A percentile compares a stretch with the other conserved stretches of the same genome.
Evolutionary conservation across 2,888 invertebrate genomes (phyloP).

Genomic region (Imbricaverruca yamaguchii): DNA sequence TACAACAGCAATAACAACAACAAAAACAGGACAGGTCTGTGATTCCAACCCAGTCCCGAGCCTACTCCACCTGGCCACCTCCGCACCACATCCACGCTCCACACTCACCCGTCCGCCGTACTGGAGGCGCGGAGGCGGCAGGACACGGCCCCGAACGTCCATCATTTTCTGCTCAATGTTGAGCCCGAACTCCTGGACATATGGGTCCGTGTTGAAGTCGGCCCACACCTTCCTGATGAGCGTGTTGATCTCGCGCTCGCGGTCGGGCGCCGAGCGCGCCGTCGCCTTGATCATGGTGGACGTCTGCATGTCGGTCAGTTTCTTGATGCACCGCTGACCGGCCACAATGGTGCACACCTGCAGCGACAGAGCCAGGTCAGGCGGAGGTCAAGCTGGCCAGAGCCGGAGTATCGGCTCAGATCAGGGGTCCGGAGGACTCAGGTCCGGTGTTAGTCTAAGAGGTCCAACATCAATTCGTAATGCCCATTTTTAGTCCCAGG

Average conservation of each 20-base stretch:
- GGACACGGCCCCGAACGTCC: conserved; percentile 97
- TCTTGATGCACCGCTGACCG: conserved; percentile 98
- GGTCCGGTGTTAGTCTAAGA: no score
- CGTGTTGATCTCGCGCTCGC: conserved; percentile 97
- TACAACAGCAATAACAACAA: no score
- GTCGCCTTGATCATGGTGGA: conserved; percentile 99
- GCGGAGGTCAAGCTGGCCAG: no score
- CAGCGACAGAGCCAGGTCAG: no score
- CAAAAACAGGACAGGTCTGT: no score
- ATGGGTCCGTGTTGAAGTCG: conserved; percentile 97
- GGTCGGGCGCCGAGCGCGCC: conserved; percentile 87
- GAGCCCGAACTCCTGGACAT: conserved; percentile 96
- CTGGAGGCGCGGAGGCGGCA: conserved; percentile 96
- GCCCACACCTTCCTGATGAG: conserved; percentile 75
- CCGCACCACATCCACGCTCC: neutral
- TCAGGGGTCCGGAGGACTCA: no score
- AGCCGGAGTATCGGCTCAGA: no score
- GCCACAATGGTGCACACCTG: conserved; percentile 98
- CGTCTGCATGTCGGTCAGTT: conserved; percentile 99
- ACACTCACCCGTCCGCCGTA: conserved; percentile 91
- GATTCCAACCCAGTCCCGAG: no score
- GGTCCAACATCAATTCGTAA: no score
- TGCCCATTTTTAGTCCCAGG: no score
- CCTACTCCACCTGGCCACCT: neutral
- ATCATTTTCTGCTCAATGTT: conserved; percentile 98